These are phyloP conservation scores for Sus cebifrons DNA, from an alignment of 2,797 vertebrate species.

Conservation along the genomic window DNA sequence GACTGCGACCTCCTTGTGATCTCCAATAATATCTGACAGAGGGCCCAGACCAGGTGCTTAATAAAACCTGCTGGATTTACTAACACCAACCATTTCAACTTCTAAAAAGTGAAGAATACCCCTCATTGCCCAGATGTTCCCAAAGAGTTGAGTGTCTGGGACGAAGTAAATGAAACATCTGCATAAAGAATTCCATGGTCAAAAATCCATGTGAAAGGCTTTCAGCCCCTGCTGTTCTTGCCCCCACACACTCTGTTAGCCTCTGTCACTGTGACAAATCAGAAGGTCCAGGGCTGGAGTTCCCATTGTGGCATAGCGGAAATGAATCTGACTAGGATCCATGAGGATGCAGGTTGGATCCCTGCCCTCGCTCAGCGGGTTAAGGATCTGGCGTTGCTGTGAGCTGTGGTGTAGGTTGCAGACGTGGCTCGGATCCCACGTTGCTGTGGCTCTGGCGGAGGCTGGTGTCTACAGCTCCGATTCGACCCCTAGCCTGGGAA, in stretches of 20 bases:
- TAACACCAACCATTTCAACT: neutral
- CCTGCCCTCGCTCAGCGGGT: no score
- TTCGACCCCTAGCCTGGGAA: no score
- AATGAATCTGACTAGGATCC: no score
- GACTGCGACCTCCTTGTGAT: neutral
- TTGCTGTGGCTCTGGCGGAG: no score
- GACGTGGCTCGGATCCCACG: no score
- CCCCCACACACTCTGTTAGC: neutral
- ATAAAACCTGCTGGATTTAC: constrained; percentile 1
- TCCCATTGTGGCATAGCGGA: no score
- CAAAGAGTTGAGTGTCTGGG: neutral
- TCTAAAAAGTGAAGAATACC: neutral
- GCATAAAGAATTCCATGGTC: neutral
- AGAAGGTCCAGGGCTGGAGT: neutral
- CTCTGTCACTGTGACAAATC: neutral
- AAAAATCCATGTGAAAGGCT: neutral
- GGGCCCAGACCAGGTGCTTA: neutral
- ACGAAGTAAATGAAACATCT: constrained; percentile 46
- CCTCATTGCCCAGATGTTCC: neutral
- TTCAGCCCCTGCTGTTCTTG: constrained; percentile 1
- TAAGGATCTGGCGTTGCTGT: no score
- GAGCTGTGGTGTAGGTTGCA: no score
- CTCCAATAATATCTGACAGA: constrained; percentile 1
- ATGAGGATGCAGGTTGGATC: no score
- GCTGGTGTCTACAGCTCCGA: no score